phyloP scores from a whole-genome alignment of 2,113 vertebrate species.

The Vireo altiloquus region DNA sequence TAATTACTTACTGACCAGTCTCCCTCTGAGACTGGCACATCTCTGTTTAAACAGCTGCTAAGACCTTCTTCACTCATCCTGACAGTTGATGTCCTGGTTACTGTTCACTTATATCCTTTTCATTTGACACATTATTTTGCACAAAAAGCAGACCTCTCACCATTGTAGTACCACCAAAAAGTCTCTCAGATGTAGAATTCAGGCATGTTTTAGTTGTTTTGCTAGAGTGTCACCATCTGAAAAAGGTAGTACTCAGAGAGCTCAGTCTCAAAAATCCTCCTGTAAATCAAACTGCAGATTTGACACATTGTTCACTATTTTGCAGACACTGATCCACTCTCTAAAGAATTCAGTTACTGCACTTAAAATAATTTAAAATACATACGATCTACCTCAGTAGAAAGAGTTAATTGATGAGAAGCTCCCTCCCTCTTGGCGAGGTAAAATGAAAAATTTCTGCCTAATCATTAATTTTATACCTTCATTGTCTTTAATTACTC shows the following conservation, averaged over 20 bases:
- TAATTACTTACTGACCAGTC: neutral
- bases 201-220: neutral
- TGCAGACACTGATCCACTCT: neutral
- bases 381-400: rapidly evolving
- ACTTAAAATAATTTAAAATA: neutral
- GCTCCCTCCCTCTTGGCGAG: rapidly evolving
- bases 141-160: neutral
- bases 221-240: neutral
- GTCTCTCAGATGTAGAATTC: neutral
- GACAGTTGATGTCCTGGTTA: rapidly evolving
- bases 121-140: neutral
- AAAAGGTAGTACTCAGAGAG: neutral
- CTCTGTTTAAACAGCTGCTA: neutral
- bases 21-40: neutral
- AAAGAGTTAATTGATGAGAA: neutral
- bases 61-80: neutral
- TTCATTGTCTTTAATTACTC: neutral
- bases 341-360: neutral
- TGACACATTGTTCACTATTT: neutral
- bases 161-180: neutral
- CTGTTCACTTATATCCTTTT: neutral
- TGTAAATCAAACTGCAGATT: neutral
- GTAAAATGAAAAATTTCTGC: neutral
- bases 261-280: neutral
- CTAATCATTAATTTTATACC: neutral